Conservation (phyloP, 2,113 vertebrate species). For the Rhipidura dahli region DNA sequence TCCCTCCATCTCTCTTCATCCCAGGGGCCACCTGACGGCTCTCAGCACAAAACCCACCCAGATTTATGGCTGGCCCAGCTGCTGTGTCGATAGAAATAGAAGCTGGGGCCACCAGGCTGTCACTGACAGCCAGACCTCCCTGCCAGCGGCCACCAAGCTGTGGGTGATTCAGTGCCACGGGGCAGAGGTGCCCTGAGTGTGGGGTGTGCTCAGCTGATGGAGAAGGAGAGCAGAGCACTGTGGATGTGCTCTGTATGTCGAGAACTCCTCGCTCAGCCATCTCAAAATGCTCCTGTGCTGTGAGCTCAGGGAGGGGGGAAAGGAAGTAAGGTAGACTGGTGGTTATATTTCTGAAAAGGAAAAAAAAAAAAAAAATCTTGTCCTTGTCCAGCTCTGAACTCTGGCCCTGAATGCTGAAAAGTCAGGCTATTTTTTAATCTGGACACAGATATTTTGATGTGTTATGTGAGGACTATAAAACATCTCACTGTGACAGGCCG, state of each 20-base stretch:
- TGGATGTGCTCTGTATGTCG: accelerated
- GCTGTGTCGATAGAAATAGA: background rate
- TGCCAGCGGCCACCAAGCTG: background rate
- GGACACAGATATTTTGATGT: background rate
- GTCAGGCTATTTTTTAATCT: background rate
- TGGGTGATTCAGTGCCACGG: background rate
- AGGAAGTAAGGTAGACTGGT: background rate
- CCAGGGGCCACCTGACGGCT: background rate
- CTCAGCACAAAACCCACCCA: background rate
- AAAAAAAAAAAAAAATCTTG: background rate
- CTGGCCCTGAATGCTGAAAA: background rate
- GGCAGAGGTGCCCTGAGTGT: background rate
- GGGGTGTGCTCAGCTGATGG: background rate
- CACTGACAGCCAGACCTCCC: background rate
- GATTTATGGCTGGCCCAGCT: background rate
- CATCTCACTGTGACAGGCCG: background rate
- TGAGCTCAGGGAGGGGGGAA: background rate
- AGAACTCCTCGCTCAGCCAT: background rate
- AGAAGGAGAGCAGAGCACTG: background rate
- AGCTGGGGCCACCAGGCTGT: background rate
- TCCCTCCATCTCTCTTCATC: conserved; percentile 26
- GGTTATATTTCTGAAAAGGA: background rate
- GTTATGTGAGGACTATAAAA: background rate
- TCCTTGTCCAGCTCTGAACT: background rate
- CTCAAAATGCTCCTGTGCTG: background rate